Percentiles rank a stretch among this genome's conserved stretches.
These are phyloP conservation scores for Saccostrea cuccullata DNA, from an alignment of 1,140 invertebrate genomes.

Conservation along the genomic window DNA sequence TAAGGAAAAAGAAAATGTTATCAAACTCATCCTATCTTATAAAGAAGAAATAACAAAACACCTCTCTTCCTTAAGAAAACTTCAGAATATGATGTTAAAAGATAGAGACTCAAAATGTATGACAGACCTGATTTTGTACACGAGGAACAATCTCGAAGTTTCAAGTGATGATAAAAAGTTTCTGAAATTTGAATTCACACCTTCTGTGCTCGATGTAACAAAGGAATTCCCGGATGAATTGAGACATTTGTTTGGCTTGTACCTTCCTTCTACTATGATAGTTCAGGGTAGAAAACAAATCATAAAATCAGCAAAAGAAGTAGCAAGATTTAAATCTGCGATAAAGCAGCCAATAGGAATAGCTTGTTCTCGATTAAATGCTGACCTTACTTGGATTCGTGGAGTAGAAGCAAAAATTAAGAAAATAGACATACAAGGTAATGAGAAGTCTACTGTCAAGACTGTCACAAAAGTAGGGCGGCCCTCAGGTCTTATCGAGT, in stretches of 20 bases:
- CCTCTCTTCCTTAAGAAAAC: neutral
- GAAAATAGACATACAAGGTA: neutral
- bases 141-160: neutral
- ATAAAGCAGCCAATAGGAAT: neutral
- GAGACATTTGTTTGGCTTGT: neutral
- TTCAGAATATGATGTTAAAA: neutral
- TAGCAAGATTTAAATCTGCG: neutral
- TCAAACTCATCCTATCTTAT: neutral
- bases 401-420: neutral
- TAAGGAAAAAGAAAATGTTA: neutral
- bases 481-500: neutral
- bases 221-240: neutral
- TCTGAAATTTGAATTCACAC: neutral
- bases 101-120: neutral
- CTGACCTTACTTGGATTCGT: neutral
- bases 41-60: neutral
- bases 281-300: neutral
- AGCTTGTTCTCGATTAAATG: neutral
- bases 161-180: neutral
- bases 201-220: neutral
- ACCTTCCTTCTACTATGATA: neutral
- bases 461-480: neutral
- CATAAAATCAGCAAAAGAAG: neutral
- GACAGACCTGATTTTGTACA: neutral
- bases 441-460: neutral